A percentile compares a stretch with the other conserved stretches of the same genome.
These are phyloP conservation scores for Ectobius pallidus DNA, from an alignment of 2,888 invertebrate genomes.

Conservation along the genomic window DNA sequence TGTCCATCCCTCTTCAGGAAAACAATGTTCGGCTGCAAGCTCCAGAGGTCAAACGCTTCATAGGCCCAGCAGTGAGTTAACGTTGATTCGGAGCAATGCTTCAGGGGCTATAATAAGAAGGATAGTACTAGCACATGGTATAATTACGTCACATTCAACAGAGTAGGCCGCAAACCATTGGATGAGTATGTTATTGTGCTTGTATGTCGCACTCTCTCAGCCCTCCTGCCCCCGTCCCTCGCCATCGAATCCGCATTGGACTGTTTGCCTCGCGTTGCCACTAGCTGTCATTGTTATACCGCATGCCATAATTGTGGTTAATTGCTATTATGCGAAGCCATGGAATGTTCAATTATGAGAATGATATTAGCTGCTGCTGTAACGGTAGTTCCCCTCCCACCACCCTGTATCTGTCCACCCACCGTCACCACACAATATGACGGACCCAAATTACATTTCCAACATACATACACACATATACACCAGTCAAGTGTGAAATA, in stretches of 20 bases:
- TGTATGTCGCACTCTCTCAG: background rate
- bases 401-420: conserved; percentile 1
- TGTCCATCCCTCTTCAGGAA: background rate
- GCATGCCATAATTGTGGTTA: conserved; percentile 39
- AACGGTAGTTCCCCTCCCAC: background rate
- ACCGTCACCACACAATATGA: conserved; percentile 27
- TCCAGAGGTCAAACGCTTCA: background rate
- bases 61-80: background rate
- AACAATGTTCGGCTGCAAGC: background rate
- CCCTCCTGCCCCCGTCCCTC: background rate
- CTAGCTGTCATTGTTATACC: conserved; percentile 34
- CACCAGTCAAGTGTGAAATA: conserved; percentile 28
- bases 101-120: background rate
- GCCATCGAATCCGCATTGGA: conserved; percentile 7
- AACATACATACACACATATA: background rate
- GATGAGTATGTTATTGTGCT: conserved; percentile 15
- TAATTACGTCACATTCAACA: conserved; percentile 12
- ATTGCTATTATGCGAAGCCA: conserved; percentile 36
- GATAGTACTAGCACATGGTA: conserved; percentile 3
- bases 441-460: conserved; percentile 29
- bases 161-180: conserved; percentile 9
- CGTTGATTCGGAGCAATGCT: background rate
- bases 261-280: conserved; percentile 4
- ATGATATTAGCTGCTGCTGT: conserved; percentile 26
- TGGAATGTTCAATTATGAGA: conserved; percentile 40